Conservation (phyloP, 2,888 invertebrate genomes). For the Lacanobia oleracea region DNA sequence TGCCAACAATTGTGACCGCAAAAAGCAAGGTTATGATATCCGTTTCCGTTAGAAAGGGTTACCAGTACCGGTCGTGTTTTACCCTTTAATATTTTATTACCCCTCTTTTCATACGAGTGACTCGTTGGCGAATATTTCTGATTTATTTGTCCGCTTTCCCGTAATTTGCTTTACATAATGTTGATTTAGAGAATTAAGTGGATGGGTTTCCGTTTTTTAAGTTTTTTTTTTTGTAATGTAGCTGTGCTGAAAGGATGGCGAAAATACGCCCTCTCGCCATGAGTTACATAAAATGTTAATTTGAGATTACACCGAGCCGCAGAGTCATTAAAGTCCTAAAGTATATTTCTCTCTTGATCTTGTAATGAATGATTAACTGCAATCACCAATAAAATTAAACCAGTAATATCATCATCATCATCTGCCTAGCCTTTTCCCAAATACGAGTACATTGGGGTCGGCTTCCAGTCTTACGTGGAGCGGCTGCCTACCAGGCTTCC, state of each 20-base stretch:
- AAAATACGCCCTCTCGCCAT: not conserved
- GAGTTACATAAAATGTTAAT: too few relatives aligned
- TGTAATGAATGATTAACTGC: too few relatives aligned
- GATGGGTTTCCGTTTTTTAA: conserved; percentile 54
- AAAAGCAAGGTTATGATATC: conserved; percentile 78
- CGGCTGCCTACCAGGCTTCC: too few relatives aligned
- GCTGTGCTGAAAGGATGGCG: not conserved
- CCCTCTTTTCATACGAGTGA: conserved; percentile 65
- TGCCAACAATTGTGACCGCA: conserved; percentile 69
- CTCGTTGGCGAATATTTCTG: conserved; percentile 64
- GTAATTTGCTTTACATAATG: conserved; percentile 68
- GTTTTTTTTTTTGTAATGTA: conserved; percentile 33
- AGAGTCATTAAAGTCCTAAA: too few relatives aligned
- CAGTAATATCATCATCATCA: too few relatives aligned
- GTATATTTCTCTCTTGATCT: too few relatives aligned
- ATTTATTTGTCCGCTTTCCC: conserved; percentile 62
- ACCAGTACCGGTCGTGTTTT: conserved; percentile 72
- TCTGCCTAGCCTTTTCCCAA: too few relatives aligned
- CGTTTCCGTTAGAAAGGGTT: conserved; percentile 75
- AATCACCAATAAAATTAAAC: too few relatives aligned
- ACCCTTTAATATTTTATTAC: conserved; percentile 74
- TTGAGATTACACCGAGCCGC: too few relatives aligned
- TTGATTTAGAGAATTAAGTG: conserved; percentile 64
- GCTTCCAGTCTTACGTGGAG: too few relatives aligned
- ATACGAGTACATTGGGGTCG: too few relatives aligned